Conservation (phyloP, 1,140 invertebrate species). For the Drosophila paulistorum region DNA sequence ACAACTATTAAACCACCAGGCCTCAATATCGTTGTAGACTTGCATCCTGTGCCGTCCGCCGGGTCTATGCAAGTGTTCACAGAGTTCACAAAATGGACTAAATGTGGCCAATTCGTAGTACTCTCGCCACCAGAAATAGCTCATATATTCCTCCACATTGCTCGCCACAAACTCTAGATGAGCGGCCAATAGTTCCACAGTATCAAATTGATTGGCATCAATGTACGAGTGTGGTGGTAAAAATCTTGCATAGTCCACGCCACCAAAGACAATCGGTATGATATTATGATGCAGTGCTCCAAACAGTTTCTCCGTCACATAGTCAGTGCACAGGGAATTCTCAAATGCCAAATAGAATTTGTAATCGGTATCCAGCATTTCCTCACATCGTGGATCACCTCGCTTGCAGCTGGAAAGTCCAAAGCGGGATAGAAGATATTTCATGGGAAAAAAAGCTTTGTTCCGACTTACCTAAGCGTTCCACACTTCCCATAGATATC, state of each 20-base stretch:
- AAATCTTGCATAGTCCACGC: slow-evolving; percentile 84
- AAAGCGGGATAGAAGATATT: neutral
- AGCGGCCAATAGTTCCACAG: slow-evolving; percentile 83
- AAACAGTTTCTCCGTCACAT: slow-evolving; percentile 86
- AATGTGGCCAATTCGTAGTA: slow-evolving; percentile 68
- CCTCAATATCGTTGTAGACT: slow-evolving; percentile 66
- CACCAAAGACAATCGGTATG: slow-evolving; percentile 86
- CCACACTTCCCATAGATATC: slow-evolving; percentile 88
- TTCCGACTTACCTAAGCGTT: slow-evolving; percentile 55
- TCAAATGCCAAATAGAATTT: slow-evolving; percentile 87
- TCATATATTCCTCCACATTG: slow-evolving; percentile 82
- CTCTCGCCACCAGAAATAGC: slow-evolving; percentile 85
- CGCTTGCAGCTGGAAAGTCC: slow-evolving; percentile 70
- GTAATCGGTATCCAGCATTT: slow-evolving; percentile 84
- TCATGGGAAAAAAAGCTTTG: neutral
- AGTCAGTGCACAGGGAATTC: slow-evolving; percentile 85
- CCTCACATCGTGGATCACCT: slow-evolving; percentile 78
- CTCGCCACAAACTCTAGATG: slow-evolving; percentile 84
- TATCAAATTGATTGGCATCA: slow-evolving; percentile 85
- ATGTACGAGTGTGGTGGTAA: slow-evolving; percentile 86
- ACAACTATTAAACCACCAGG: slow-evolving; percentile 79
- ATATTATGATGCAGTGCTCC: slow-evolving; percentile 76
- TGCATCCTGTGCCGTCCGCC: slow-evolving; percentile 52
- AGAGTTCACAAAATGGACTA: slow-evolving; percentile 77
- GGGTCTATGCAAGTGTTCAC: slow-evolving; percentile 67